Evolutionary conservation across 2,888 invertebrate species (phyloP), one percentile per base, ranked within the genome.

Genomic region (Andrena marginata): DNA sequence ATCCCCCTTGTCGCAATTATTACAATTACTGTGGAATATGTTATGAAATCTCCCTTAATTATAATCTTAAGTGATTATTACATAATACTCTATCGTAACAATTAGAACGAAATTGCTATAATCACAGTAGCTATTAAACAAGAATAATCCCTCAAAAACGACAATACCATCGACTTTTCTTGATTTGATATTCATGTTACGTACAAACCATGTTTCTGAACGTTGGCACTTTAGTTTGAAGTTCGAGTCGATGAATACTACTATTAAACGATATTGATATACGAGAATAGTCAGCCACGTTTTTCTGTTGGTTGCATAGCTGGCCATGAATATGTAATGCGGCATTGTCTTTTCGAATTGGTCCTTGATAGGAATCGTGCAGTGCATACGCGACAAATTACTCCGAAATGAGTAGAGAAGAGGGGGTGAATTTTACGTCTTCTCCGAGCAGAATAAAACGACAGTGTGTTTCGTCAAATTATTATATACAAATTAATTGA

Each of bases 321-420:
- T 31, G 82, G 69, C 78, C 75, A 59, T 82, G 84, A 87, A 86
- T 84, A 62, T 74, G n/a, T 82, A 86, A 86, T 83, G 75, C 49
- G 73, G 35, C 73, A 88, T 87, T 90, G 85, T 89, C 81, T 89
- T 69, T 75, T 77, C 65, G 56, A 85, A 85, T 83, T 83, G 59
- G 83, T 77, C 81, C 73, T 85, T 71, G 85, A 68, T 65, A 59
- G 51, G 13, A 20, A 59, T 64, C 87, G 74, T 78, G 79, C 49
- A 2, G 8, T 16, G 85, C 48, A 84, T 86, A 65, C 59, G 1
- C 8, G 63, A 83, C 63, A 70, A 70, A 80, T 77, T 82, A 77
- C 62, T 84, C 69, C 70, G 62, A 80, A 78, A 74, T 77, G 16
- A 42, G 16, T 33, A 16, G 23, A 16, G 26, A 64, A 2, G 49